Evolutionary conservation across 2,113 vertebrate genomes (phyloP), one percentile per base, ranked within the genome.

Genomic region (Hylia prasina): DNA sequence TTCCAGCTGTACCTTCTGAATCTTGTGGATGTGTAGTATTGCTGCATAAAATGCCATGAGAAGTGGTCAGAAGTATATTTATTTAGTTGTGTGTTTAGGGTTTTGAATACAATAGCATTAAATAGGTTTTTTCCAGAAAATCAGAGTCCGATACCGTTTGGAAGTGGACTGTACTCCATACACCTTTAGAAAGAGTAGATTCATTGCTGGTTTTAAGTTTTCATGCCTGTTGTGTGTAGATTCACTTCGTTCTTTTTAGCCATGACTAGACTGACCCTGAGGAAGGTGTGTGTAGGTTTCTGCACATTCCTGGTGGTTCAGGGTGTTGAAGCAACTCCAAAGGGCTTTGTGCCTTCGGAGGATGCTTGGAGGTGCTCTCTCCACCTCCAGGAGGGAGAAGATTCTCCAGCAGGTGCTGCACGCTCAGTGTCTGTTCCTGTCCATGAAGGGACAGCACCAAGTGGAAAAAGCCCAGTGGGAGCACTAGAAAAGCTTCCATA

Each of bases 301-400:
- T 77, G 42, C 11, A 1, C 0, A 0, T 68, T 48, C 42, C 60
- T 56, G 9, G 0, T 30, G 15, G 23, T 15, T 2, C 6, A 4
- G 16, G 18, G 6, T 40, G 51, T 13, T 81, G 82, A 31, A 48
- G 28, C 33, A 30, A 1, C 5, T 45, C 45, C 45, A 60, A 4
- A 82, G 42, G 48, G 16, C n/a, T 56, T 80, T 54, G 10, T 44
- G 50, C 39, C 15, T 63, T 45, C 1, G 1, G 48, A 63, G 42
- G n/a, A 5, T 4, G 1, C 4, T 5, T 82, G 48, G 35, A 63
- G 51, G 6, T 68, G 33, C 9, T 73, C 28, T 9, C 20, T 5
- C 3, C 8, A 9, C 31, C 17, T 65, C n/a, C 30, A 28, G 65
- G 40, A 48, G 54, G 13, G 9, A 63, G 39, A 3, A 54, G 7